phyloP scores from a whole-genome alignment of 2,113 vertebrate species.

The Rhodinocichla rosea region DNA sequence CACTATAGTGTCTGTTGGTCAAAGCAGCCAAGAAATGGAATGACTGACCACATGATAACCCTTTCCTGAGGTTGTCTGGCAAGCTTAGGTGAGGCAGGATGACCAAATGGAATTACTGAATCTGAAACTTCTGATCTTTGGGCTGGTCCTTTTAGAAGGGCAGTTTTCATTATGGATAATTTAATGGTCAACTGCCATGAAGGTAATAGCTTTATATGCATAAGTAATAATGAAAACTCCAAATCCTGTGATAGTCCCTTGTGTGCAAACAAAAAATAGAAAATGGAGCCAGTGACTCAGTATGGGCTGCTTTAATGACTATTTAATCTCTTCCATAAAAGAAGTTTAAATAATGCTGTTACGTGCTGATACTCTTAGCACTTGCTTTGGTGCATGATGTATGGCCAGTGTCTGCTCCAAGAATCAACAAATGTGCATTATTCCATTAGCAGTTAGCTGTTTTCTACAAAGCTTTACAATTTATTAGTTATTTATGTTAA shows the following conservation, averaged over 20 bases:
- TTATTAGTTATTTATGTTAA: conserved; percentile 72
- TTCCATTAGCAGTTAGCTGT: conserved; percentile 62
- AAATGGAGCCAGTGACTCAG: background rate
- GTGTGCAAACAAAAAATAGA: background rate
- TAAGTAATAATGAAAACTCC: background rate
- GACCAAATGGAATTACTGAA: background rate
- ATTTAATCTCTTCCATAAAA: conserved; percentile 1
- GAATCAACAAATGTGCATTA: conserved; percentile 67
- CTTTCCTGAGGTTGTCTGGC: background rate
- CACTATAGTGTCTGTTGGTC: background rate
- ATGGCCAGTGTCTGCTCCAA: conserved; percentile 2
- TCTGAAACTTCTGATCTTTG: background rate
- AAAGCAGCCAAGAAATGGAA: background rate
- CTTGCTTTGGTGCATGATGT: conserved; percentile 21
- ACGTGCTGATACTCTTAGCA: conserved; percentile 10
- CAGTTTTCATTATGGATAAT: background rate
- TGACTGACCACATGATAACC: background rate
- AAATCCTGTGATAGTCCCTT: background rate
- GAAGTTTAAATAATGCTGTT: conserved; percentile 38
- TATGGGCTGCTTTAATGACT: background rate
- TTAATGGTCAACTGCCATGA: background rate
- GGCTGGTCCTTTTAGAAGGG: background rate
- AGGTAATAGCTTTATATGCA: background rate
- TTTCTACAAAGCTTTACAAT: conserved; percentile 60
- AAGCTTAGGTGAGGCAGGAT: background rate